A percentile compares a stretch with the other conserved stretches of the same genome.
Evolutionary conservation across 1,140 invertebrate species (phyloP).

Genomic region (Plutomurus gul): DNA sequence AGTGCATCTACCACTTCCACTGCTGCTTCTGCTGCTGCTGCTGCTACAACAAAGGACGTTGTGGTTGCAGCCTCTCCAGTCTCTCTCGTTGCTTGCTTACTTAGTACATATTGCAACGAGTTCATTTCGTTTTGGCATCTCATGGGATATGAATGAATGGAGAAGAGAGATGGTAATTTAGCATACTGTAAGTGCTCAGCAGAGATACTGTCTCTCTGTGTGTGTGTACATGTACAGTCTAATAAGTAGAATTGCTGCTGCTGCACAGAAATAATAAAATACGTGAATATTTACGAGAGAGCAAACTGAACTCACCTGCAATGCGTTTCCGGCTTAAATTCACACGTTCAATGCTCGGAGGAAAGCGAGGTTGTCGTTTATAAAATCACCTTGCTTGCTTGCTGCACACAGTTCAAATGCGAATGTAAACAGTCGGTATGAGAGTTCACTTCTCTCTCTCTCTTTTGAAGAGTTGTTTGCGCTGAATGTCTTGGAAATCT

Average conservation of each 20-base stretch:
- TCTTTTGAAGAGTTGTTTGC: too few relatives aligned
- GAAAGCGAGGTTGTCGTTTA: too few relatives aligned
- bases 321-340: slow-evolving; percentile 26
- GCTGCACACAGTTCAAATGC: too few relatives aligned
- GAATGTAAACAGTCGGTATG: too few relatives aligned
- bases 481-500: too few relatives aligned
- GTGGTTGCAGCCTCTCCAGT: background rate
- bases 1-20: background rate
- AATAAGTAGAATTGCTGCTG: background rate
- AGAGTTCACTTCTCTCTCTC: too few relatives aligned
- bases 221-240: background rate
- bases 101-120: background rate
- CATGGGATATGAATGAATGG: slow-evolving; percentile 9
- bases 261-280: too few relatives aligned
- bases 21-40: background rate
- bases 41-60: background rate
- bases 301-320: slow-evolving; percentile 8
- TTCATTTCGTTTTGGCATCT: background rate
- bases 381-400: too few relatives aligned
- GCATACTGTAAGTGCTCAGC: background rate
- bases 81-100: background rate
- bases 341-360: background rate
- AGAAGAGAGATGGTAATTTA: background rate
- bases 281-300: too few relatives aligned
- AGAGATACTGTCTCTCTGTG: background rate